Conservation (phyloP, 1,140 invertebrate genomes). For the Dufourea novaeangliae region DNA sequence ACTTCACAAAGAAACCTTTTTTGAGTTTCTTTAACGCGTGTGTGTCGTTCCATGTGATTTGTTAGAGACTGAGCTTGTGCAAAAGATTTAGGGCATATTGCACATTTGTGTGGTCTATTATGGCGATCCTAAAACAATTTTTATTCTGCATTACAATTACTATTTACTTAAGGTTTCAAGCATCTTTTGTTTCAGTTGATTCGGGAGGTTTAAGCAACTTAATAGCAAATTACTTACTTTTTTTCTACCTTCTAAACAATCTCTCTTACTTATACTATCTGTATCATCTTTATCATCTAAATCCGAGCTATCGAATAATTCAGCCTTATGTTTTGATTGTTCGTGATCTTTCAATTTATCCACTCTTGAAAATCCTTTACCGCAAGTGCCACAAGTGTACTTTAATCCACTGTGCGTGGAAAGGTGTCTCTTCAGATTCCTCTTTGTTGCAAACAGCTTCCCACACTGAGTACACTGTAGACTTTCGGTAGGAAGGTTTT, state of each 20-base stretch:
- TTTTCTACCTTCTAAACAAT: conserved; percentile 62
- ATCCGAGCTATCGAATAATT: conserved; percentile 67
- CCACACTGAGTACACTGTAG: conserved; percentile 76
- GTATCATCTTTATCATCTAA: conserved; percentile 64
- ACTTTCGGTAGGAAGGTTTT: conserved; percentile 65
- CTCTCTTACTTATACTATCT: conserved; percentile 65
- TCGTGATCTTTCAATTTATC: conserved; percentile 77
- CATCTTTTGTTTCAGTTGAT: not conserved
- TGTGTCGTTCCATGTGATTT: conserved; percentile 76
- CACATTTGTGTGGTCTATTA: conserved; percentile 73
- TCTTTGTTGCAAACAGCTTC: conserved; percentile 74
- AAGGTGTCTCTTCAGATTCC: conserved; percentile 75
- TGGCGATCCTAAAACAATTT: conserved; percentile 68
- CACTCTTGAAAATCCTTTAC: conserved; percentile 74
- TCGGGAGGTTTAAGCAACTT: not conserved
- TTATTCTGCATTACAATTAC: not conserved
- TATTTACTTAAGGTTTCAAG: not conserved
- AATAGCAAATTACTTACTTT: conserved; percentile 36
- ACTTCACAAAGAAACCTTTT: conserved; percentile 77
- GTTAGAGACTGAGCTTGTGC: conserved; percentile 72
- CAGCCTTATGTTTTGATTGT: conserved; percentile 73
- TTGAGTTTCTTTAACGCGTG: conserved; percentile 73
- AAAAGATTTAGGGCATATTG: conserved; percentile 75
- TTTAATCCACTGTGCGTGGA: conserved; percentile 74
- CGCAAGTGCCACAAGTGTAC: conserved; percentile 71